phyloP scores from a whole-genome alignment of 2,113 vertebrate genomes.

The Strigops habroptila region DNA sequence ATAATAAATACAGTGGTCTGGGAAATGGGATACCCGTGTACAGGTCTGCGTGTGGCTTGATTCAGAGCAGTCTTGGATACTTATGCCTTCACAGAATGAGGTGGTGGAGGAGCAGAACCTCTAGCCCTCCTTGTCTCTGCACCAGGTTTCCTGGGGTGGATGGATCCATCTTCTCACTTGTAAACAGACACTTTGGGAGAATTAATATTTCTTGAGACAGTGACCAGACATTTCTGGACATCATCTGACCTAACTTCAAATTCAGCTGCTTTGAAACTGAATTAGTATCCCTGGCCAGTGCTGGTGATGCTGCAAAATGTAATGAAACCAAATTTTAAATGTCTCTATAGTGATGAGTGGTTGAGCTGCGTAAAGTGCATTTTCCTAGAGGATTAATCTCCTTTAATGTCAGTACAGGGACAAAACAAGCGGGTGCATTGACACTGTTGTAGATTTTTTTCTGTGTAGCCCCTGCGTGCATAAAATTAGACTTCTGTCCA shows the following conservation, averaged over 20 bases:
- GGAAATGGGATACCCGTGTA: not conserved
- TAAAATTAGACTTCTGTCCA: not conserved
- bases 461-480: not conserved
- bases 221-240: not conserved
- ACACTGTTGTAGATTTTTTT: not conserved
- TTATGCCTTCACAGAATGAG: not conserved
- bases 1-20: not conserved
- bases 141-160: not conserved
- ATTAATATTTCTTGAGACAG: not conserved
- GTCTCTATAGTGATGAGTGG: not conserved
- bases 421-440: not conserved
- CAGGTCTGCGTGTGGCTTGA: not conserved
- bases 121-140: not conserved
- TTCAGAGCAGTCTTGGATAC: not conserved
- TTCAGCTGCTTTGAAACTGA: not conserved
- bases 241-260: not conserved
- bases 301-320: not conserved
- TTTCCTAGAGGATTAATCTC: not conserved
- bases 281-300: not conserved
- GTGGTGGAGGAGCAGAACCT: not conserved
- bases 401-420: not conserved
- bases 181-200: not conserved
- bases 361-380: not conserved
- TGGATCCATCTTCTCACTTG: not conserved
- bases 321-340: not conserved